Base-by-base conservation (phyloP, 2,888 invertebrate species). In the Pheosia gnoma region DNA sequence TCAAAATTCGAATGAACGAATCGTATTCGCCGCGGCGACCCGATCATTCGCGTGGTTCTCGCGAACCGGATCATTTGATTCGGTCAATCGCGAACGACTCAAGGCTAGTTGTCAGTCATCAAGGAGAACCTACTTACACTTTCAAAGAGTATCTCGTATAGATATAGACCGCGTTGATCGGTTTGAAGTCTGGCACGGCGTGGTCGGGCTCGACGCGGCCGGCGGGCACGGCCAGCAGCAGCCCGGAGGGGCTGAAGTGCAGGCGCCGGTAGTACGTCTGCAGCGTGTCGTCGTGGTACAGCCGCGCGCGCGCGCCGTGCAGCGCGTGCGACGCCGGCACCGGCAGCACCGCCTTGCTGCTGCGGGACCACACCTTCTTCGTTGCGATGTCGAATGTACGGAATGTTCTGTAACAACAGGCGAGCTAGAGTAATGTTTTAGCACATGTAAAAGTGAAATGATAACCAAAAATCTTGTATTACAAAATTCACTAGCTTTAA, bases 181-280 rank as follows among this genome's bases (percentile, higher is more conserved):
- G 93, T 74, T 95, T 95, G 11, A 94, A 85, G n/a, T 95, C 95
- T 45, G 81, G 54, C 59, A 96, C 96, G 56, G 84, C 87, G n/a
- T 90, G 89, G 52, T 96, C 96, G 0, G 95, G 94, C 79, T 97
- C 97, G 0, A 98, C 93, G 60, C 96, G 95, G 0, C 99, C 99
- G 0, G 98, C 96, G 0, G 99, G 99, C 0, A 97, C 97, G n/a
- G 99, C 95, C 37, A 99, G 88, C 57, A 99, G 88, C 80, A 96
- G 94, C 0, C 99, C 99, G 86, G 99, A 98, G 0, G 98, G 98
- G 38, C 98, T 97, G 83, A 98, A 99, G 56, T 96, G 95, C 39
- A 99, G 88, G 47, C 99, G 94, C 53, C 99, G 95, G 83, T 98
- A 99, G 89, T 98, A 99, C 0, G 99, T 98, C 87, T 98, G 97